phyloP scores from a whole-genome alignment of 2,797 vertebrate genomes.

The Champsocephalus esox region DNA sequence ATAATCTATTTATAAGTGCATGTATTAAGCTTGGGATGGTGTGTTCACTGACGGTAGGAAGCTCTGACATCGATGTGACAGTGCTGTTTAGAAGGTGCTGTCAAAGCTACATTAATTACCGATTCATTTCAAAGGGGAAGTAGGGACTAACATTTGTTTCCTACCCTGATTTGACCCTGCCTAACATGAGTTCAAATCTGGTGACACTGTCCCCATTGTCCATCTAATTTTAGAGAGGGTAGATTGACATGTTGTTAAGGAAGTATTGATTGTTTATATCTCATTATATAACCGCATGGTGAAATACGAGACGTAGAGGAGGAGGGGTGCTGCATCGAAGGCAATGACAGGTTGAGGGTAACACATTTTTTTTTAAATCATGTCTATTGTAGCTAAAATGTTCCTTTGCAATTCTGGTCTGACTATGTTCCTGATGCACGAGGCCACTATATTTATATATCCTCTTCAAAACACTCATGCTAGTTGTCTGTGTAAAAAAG shows the following conservation, averaged over 20 bases:
- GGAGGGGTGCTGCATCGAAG: constrained; percentile 10
- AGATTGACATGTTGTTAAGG: constrained; percentile 34
- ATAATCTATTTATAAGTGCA: not conserved
- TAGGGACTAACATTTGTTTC: not conserved
- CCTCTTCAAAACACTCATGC: not conserved
- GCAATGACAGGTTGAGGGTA: not conserved
- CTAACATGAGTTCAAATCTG: constrained; percentile 17
- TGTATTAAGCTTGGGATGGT: not conserved
- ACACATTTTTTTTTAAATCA: not conserved
- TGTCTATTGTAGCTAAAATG: not conserved
- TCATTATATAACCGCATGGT: constrained; percentile 61
- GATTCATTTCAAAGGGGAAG: not conserved
- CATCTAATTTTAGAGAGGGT: constrained; percentile 6
- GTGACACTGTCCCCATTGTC: constrained; percentile 29
- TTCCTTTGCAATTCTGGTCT: not conserved
- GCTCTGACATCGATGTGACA: not conserved
- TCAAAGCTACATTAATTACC: not conserved
- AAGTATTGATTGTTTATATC: constrained; percentile 57
- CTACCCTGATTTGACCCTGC: not conserved
- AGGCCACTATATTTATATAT: not conserved
- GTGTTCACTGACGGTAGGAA: constrained; percentile 34
- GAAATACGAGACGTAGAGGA: constrained; percentile 33
- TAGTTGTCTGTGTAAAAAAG: not conserved
- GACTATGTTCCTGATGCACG: not conserved
- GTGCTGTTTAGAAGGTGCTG: not conserved